phyloP scores from a whole-genome alignment of 2,797 vertebrate genomes.

The Pangasius mekongensis region DNA sequence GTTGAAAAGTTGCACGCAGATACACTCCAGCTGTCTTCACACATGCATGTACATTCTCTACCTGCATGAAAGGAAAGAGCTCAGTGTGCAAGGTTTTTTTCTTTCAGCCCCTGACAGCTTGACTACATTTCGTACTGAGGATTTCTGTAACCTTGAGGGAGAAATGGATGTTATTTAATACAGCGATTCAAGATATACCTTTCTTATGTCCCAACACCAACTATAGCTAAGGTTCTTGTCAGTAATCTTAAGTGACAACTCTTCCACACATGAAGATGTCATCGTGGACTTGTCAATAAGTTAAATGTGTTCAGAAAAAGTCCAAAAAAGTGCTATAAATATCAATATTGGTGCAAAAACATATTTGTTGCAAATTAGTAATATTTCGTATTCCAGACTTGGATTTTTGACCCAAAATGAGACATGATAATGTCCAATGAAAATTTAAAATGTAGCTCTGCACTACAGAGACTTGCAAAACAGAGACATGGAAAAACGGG shows the following conservation, averaged over 20 bases:
- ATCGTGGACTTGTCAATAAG: neutral
- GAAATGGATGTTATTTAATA: neutral
- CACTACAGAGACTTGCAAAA: neutral
- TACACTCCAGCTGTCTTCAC: neutral
- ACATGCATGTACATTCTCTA: neutral
- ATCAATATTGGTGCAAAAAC: neutral
- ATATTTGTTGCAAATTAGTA: neutral
- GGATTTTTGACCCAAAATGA: neutral
- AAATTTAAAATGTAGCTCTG: neutral
- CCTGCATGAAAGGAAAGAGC: neutral
- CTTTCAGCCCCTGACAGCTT: neutral
- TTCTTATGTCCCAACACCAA: neutral
- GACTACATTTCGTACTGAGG: neutral
- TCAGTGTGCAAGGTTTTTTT: too few species aligned
- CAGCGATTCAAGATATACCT: neutral
- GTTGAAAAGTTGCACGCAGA: neutral
- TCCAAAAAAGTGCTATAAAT: neutral
- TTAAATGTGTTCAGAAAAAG: neutral
- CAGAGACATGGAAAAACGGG: neutral
- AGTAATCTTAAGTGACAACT: neutral
- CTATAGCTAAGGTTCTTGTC: neutral
- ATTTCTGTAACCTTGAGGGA: neutral
- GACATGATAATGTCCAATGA: neutral
- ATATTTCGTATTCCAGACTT: neutral
- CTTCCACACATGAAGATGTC: neutral